Conservation (phyloP, 2,113 vertebrate species). For the Nothoprocta pentlandii region DNA sequence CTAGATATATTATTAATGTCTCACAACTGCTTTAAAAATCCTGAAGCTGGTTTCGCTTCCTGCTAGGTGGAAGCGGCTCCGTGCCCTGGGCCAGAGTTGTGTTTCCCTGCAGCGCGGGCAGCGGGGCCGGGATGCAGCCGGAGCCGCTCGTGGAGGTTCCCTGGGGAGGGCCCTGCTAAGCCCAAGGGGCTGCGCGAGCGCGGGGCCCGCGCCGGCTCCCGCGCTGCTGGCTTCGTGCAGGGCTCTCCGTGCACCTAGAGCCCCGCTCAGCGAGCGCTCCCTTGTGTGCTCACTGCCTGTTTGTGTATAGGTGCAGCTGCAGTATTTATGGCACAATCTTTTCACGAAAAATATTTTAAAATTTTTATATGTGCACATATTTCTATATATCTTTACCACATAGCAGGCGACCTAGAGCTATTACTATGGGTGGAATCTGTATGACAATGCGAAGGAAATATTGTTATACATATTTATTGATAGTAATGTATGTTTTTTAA, state of each 20-base stretch:
- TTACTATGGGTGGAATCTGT: neutral
- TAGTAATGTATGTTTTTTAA: slow-evolving; percentile 63
- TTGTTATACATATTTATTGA: slow-evolving; percentile 72
- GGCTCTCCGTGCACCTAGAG: neutral
- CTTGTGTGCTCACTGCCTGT: neutral
- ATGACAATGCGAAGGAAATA: slow-evolving; percentile 47
- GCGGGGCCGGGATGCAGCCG: neutral
- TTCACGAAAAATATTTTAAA: slow-evolving; percentile 17
- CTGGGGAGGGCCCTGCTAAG: neutral
- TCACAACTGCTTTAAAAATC: slow-evolving; percentile 80
- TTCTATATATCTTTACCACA: neutral
- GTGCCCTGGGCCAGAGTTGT: too few relatives aligned
- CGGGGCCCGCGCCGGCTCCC: too few relatives aligned
- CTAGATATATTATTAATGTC: slow-evolving; percentile 82
- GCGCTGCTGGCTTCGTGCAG: too few relatives aligned
- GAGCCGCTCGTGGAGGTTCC: neutral
- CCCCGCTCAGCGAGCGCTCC: neutral
- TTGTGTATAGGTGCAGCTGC: neutral
- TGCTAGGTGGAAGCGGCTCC: too few relatives aligned
- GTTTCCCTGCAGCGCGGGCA: too few relatives aligned
- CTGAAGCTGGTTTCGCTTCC: slow-evolving; percentile 45
- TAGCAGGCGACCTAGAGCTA: neutral
- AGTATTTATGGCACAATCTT: neutral
- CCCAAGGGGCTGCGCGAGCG: neutral
- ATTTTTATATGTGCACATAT: neutral